Conservation (phyloP, 1,140 invertebrate genomes). For the Dufourea novaeangliae region DNA sequence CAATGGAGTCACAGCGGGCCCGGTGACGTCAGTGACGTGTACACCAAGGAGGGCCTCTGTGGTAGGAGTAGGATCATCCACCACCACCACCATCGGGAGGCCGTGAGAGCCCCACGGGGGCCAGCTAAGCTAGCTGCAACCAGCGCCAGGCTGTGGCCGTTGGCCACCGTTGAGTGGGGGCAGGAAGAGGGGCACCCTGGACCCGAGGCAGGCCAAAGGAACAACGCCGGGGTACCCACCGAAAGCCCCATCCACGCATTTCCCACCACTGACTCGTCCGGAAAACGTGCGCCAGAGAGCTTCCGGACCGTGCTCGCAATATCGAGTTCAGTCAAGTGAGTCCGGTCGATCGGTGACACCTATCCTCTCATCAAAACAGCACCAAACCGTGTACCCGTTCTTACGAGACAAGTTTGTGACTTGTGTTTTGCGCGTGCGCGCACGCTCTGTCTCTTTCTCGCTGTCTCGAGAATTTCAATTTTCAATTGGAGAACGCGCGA, state of each 20-base stretch:
- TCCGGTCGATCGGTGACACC: conserved; percentile 48
- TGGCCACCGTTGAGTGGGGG: conserved; percentile 59
- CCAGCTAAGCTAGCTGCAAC: conserved; percentile 59
- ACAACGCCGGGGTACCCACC: conserved; percentile 58
- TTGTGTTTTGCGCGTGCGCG: no score
- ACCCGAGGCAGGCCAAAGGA: conserved; percentile 59
- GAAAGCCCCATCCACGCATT: conserved; percentile 73
- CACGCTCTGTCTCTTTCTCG: no score
- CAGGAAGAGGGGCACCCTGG: conserved; percentile 68
- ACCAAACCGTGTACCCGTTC: no score
- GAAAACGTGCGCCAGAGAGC: conserved; percentile 71
- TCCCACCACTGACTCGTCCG: conserved; percentile 76
- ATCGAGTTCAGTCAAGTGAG: conserved; percentile 65
- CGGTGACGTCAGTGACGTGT: conserved; percentile 70
- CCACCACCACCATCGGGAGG: conserved; percentile 58
- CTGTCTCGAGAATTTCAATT: no score
- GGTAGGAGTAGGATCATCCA: conserved; percentile 58
- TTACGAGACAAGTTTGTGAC: no score
- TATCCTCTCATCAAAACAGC: conserved; percentile 4
- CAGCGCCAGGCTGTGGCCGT: conserved; percentile 58
- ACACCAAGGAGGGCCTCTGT: conserved; percentile 38
- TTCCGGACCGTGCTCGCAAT: conserved; percentile 57
- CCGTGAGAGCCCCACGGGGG: conserved; percentile 60
- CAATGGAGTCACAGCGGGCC: conserved; percentile 70
- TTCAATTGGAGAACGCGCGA: no score